These are phyloP conservation scores for Cataglyphis cursor DNA, from an alignment of 2,888 invertebrate species.

Conservation along the genomic window DNA sequence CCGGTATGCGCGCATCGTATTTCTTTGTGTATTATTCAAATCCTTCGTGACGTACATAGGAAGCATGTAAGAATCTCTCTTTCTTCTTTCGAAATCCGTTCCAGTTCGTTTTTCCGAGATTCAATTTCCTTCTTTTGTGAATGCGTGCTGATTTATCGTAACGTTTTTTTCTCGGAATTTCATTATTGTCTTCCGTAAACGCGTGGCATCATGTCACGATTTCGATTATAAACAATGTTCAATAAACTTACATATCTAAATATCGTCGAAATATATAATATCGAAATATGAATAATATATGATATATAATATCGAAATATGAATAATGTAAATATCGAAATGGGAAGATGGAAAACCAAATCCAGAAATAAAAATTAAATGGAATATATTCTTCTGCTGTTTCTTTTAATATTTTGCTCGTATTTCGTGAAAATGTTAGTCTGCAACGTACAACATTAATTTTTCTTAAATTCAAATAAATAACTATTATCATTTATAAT, in stretches of 20 bases:
- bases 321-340: neutral
- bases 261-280: slow-evolving; percentile 4
- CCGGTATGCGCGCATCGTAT: neutral
- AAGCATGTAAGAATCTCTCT: slow-evolving; percentile 12
- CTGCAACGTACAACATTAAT: neutral
- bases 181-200: slow-evolving; percentile 19
- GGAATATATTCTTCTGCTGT: neutral
- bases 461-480: neutral
- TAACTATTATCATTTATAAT: neutral
- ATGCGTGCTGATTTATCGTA: slow-evolving; percentile 10
- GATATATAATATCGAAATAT: neutral
- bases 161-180: neutral
- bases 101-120: slow-evolving; percentile 25
- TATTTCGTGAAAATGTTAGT: neutral
- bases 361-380: neutral
- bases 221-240: neutral
- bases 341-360: neutral
- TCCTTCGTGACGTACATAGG: slow-evolving; percentile 13
- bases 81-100: slow-evolving; percentile 22
- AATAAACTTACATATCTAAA: neutral
- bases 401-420: neutral
- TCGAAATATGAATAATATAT: slow-evolving; percentile 4
- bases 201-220: neutral
- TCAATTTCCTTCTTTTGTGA: slow-evolving; percentile 16
- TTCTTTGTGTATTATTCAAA: slow-evolving; percentile 52